These are phyloP conservation scores for Sinocyclocheilus anophthalmus DNA, from an alignment of 2,113 vertebrate species.

Conservation along the genomic window DNA sequence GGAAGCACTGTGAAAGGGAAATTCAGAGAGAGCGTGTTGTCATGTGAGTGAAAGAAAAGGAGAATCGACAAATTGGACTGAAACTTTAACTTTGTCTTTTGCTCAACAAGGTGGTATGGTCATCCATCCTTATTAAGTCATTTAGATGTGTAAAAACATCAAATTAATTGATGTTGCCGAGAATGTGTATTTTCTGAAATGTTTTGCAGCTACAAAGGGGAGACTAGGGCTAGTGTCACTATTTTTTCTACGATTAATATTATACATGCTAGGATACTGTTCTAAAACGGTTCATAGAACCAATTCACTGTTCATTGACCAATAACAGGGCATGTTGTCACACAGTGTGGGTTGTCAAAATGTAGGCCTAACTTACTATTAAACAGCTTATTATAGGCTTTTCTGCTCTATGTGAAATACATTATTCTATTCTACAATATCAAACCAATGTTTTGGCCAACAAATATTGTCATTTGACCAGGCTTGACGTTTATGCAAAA, in stretches of 20 bases:
- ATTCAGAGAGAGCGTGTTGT: background rate
- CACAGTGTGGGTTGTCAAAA: background rate
- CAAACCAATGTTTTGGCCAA: background rate
- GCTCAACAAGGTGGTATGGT: background rate
- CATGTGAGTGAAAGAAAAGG: background rate
- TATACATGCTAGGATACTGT: too few species aligned
- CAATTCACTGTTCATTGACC: background rate
- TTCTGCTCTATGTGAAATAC: background rate
- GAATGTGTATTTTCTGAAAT: background rate
- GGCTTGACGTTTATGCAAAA: background rate
- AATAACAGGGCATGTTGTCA: background rate
- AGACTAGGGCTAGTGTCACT: background rate
- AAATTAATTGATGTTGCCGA: background rate
- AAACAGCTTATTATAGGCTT: background rate
- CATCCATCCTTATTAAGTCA: background rate
- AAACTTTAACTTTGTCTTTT: background rate
- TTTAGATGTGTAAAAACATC: background rate
- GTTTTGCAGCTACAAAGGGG: background rate
- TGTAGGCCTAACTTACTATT: background rate
- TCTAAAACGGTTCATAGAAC: too few species aligned
- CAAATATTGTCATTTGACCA: background rate
- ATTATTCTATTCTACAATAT: background rate
- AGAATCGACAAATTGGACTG: background rate
- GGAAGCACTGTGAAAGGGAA: background rate
- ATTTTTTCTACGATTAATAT: background rate